A percentile compares a stretch with the other conserved stretches of the same genome.
These are phyloP conservation scores for Scomber colias DNA, from an alignment of 2,113 vertebrate species.

Conservation along the genomic window DNA sequence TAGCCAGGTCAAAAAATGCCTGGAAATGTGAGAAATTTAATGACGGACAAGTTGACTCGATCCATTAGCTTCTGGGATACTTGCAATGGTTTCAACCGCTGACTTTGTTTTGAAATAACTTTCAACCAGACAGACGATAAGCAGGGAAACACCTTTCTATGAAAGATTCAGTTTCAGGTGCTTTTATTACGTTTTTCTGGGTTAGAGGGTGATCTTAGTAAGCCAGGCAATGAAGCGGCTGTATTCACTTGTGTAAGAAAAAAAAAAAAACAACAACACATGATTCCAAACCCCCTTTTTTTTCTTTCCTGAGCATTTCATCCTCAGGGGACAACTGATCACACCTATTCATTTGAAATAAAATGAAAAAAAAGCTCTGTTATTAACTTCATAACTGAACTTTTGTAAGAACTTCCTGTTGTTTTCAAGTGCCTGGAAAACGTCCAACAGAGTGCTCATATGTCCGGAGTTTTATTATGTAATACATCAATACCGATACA, in stretches of 20 bases:
- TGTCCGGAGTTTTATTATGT: neutral
- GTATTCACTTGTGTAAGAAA: neutral
- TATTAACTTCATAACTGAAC: too few relatives aligned
- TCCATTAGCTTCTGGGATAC: neutral
- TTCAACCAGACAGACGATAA: neutral
- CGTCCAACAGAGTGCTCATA: too few relatives aligned
- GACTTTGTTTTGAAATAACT: neutral
- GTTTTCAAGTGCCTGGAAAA: too few relatives aligned
- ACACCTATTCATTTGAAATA: neutral
- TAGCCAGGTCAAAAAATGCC: neutral
- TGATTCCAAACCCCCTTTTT: neutral
- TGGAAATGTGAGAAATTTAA: neutral
- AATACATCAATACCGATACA: neutral
- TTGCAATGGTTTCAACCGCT: neutral
- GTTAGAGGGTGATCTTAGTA: neutral
- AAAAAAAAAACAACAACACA: neutral
- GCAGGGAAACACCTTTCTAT: neutral
- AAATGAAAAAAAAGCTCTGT: neutral
- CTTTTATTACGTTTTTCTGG: neutral
- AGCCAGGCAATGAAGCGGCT: neutral
- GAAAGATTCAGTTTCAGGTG: neutral
- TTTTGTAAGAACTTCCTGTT: too few relatives aligned
- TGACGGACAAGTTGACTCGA: neutral
- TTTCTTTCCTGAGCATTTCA: neutral
- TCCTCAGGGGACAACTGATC: neutral